Base-by-base conservation (phyloP, 2,888 invertebrate genomes). In the Mesopsocus fuscifrons region DNA sequence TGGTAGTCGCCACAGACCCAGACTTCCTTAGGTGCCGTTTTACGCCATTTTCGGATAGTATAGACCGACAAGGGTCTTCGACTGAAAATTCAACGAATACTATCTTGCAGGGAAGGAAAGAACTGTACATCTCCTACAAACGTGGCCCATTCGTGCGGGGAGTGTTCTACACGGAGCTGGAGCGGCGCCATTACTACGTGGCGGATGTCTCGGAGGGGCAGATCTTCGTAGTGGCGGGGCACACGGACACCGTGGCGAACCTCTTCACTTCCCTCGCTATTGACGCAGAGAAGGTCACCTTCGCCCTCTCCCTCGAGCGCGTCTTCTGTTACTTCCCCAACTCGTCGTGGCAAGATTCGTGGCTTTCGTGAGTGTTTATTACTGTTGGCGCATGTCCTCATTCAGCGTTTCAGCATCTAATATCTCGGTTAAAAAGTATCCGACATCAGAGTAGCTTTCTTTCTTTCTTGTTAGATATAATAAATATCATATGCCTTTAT, bases 321-420 rank as follows among this genome's bases (percentile, higher is more conserved):
- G 72, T 91, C 42, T 67, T 91, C 51, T 83, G 81, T 52, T 87
- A 80, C 59, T 83, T 85, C 57, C 85, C 85, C 1, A 78, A 81
- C 54, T 71, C 69, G 8, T 80, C 81, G 32, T 84, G 80, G 77
- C 76, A 75, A 53, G 72, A 77, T 50, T 78, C 79, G 46, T 85
- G 85, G 82, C 60, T 88, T 3, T 77, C 75, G 84, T 87, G 65
- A 72, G 74, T 63, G 26, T 45, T 45, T 46, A n/a, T n/a, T n/a
- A n/a, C n/a, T n/a, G n/a, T n/a, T n/a, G n/a, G n/a, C n/a, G n/a
- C n/a, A n/a, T n/a, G n/a, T n/a, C n/a, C n/a, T n/a, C n/a, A n/a
- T n/a, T n/a, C n/a, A n/a, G n/a, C n/a, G n/a, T n/a, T n/a, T n/a
- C n/a, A n/a, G n/a, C n/a, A n/a, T n/a, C n/a, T n/a, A n/a, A n/a